These are phyloP conservation scores for Melitaea athalia DNA, from an alignment of 2,888 invertebrate genomes.

Conservation along the genomic window DNA sequence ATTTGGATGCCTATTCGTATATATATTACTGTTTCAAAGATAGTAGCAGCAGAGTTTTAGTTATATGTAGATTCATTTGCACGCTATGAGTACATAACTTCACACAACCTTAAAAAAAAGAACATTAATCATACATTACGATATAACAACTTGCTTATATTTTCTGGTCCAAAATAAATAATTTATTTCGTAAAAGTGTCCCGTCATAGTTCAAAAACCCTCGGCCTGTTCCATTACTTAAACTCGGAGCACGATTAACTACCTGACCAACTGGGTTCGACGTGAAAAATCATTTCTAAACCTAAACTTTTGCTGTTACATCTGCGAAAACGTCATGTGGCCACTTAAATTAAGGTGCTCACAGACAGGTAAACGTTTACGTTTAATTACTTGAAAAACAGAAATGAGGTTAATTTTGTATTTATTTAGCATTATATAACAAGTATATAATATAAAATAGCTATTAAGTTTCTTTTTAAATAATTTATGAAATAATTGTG, in stretches of 20 bases:
- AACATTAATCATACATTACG: not conserved
- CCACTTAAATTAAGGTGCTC: not conserved
- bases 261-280: conserved; percentile 35
- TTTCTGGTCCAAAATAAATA: not conserved
- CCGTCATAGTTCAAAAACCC: conserved; percentile 1
- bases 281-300: conserved; percentile 33
- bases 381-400: no score
- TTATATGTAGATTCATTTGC: no score
- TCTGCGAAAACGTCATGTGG: conserved; percentile 18
- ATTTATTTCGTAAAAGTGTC: not conserved
- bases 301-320: conserved; percentile 21
- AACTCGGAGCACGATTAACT: conserved; percentile 26
- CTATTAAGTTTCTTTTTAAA: no score
- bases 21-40: no score
- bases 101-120: no score
- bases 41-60: no score
- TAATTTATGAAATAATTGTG: no score
- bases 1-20: no score
- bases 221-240: conserved; percentile 26
- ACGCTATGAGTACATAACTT: no score
- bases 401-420: no score
- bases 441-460: no score
- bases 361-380: not conserved
- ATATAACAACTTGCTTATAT: not conserved
- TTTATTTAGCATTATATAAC: no score